These are phyloP conservation scores for Catocala fraxini DNA, from an alignment of 2,888 invertebrate genomes.

Conservation along the genomic window DNA sequence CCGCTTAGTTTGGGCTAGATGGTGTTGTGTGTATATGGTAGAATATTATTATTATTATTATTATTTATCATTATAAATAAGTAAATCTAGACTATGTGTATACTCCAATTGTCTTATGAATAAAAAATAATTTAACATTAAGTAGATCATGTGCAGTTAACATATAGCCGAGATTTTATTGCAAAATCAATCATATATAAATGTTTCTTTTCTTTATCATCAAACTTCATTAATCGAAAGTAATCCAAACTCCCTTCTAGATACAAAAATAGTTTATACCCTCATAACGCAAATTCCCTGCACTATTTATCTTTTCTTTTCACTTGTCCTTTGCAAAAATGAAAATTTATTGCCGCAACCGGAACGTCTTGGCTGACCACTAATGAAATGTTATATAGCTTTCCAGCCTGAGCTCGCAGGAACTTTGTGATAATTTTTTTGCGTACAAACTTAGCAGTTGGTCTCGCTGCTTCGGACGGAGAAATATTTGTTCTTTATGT, in stretches of 20 bases:
- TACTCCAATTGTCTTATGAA: too few species aligned
- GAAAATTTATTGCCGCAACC: conserved; percentile 82
- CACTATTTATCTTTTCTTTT: conserved; percentile 81
- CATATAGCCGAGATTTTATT: too few species aligned
- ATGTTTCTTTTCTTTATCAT: not conserved
- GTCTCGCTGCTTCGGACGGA: conserved; percentile 8
- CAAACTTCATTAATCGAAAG: not conserved
- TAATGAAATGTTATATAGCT: conserved; percentile 80
- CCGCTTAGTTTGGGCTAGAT: too few species aligned
- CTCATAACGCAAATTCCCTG: conserved; percentile 66
- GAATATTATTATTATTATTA: too few species aligned
- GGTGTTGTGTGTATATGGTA: too few species aligned
- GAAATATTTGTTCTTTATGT: conserved; percentile 1
- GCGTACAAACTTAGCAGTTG: conserved; percentile 51
- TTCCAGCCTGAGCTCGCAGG: conserved; percentile 51
- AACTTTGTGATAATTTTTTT: conserved; percentile 62
- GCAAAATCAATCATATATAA: not conserved
- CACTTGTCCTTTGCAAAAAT: conserved; percentile 82
- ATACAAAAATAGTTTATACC: conserved; percentile 47
- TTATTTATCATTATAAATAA: too few species aligned
- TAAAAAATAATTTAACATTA: too few species aligned
- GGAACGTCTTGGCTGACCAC: conserved; percentile 73
- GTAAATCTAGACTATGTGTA: too few species aligned
- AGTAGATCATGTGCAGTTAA: too few species aligned
- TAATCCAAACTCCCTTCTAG: not conserved